Base-by-base conservation (phyloP, 2,888 invertebrate genomes). In the Pardosa pseudoannulata region DNA sequence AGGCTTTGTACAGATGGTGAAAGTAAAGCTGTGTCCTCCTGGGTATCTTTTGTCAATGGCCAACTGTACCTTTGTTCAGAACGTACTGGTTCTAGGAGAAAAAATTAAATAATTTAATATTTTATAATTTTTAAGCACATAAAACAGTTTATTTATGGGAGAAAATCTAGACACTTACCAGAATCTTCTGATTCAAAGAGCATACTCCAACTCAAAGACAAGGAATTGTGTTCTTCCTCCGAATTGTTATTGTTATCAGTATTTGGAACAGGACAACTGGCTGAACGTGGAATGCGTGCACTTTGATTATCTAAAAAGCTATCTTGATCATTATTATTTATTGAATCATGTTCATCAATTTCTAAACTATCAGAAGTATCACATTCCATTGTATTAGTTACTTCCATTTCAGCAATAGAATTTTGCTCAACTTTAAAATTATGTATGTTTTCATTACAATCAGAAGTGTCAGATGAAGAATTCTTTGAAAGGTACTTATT, bases 11-110 rank as follows among this genome's bases (percentile, higher is more conserved):
- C 80, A 19, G 86, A 88, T 16, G 88, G 88, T 5, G 88, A 88
- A 23, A 88, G 73, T 32, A 88, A 50, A 13, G 78, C 81, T 56
- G 75, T 65, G 28, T 82, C 81, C 11, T 88, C 85, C 16, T 81
- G 73, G 1, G 19, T 56, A 2, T 68, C 29, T 46, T 80, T 89
- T 9, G 41, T 88, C 78, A 82, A 89, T 89, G 79, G 90, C 90
- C 88, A 90, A 89, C 83, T 90, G 89, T 88, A 90, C 89, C 88
- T 81, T 41, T 88, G 88, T 46, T 89, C 89, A 16, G 89, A 89
- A 1, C 88, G 79, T 11, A 89, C 65, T 19, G 89, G 89, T 72
- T 88, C 89, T 87, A 41, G 19, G 79, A n/a, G n/a, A n/a, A n/a
- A n/a, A n/a, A n/a, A n/a, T n/a, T n/a, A n/a, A n/a, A n/a, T n/a